Conservation (phyloP, 37 sponge, comb jelly and placozoan genomes). For the Aplysina aerophoba region DNA sequence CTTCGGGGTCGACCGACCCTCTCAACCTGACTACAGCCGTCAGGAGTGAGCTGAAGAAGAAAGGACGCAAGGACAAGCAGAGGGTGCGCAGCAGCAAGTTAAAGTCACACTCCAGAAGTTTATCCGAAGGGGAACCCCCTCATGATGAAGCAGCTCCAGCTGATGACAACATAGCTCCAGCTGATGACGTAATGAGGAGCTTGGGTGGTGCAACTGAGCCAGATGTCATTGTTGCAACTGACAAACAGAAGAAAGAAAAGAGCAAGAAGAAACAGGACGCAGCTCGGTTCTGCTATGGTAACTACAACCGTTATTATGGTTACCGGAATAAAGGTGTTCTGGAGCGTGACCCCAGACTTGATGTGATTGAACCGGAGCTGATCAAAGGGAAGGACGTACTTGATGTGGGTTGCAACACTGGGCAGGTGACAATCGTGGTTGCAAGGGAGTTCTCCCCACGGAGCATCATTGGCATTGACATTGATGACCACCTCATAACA, state of each 20-base stretch:
- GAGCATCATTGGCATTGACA: conserved; percentile 88
- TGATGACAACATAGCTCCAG: background rate
- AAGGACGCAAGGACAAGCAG: background rate
- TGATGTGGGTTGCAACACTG: conserved; percentile 98
- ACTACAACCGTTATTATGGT: conserved; percentile 96
- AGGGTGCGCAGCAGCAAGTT: background rate
- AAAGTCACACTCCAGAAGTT: background rate
- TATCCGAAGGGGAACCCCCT: background rate
- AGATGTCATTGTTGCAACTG: background rate
- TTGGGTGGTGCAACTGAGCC: background rate
- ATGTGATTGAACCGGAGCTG: conserved; percentile 65
- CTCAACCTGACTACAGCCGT: conserved; percentile 68
- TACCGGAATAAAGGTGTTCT: conserved; percentile 75
- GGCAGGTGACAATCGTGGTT: conserved; percentile 90
- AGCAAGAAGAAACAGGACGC: background rate
- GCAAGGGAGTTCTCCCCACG: conserved; percentile 78
- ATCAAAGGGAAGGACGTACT: conserved; percentile 88
- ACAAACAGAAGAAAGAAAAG: conserved; percentile 20
- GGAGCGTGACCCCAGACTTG: conserved; percentile 70
- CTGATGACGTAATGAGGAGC: background rate
- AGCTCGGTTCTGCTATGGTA: conserved; percentile 81
- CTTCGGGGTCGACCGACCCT: conserved; percentile 58
- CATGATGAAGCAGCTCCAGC: background rate
- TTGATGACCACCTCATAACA: conserved; percentile 82
- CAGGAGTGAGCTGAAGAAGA: conserved; percentile 9